phyloP scores from a whole-genome alignment of 2,888 invertebrate genomes.

The Parascotia fuliginaria region DNA sequence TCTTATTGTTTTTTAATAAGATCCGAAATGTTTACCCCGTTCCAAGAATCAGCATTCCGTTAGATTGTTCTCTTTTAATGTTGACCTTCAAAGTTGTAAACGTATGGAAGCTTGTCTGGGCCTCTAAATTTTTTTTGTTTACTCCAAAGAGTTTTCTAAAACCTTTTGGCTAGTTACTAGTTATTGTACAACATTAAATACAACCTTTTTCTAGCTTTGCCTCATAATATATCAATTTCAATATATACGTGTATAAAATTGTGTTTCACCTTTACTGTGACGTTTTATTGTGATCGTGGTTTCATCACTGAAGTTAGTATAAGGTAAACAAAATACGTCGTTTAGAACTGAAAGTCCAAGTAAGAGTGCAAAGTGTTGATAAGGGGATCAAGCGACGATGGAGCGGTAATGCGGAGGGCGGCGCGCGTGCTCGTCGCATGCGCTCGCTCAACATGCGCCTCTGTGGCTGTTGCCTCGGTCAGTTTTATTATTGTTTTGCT shows the following conservation, averaged over 20 bases:
- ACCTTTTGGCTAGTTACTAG: constrained; percentile 51
- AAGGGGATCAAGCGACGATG: constrained; percentile 56
- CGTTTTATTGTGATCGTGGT: background rate
- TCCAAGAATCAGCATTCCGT: constrained; percentile 12
- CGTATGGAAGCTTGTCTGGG: constrained; percentile 24
- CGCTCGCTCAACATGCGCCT: constrained; percentile 78
- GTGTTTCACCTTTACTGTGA: background rate
- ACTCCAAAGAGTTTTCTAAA: constrained; percentile 50
- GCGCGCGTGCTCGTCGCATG: constrained; percentile 65
- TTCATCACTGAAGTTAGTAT: constrained; percentile 28
- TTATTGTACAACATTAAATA: too few relatives aligned
- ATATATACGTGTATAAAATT: too few relatives aligned
- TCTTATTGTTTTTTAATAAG: constrained; percentile 29
- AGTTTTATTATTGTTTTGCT: constrained; percentile 49
- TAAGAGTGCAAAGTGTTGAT: constrained; percentile 66
- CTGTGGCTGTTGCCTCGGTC: constrained; percentile 82
- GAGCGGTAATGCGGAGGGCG: constrained; percentile 67
- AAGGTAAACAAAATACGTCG: constrained; percentile 65
- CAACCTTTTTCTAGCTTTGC: too few relatives aligned
- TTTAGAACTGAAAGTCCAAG: constrained; percentile 71
- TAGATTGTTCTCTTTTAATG: constrained; percentile 26
- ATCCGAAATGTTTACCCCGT: constrained; percentile 8
- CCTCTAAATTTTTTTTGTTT: constrained; percentile 43
- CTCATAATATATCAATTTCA: too few relatives aligned
- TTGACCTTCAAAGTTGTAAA: constrained; percentile 47